Evolutionary conservation across 2,797 vertebrate species (phyloP), one percentile per base, ranked within the genome.

Genomic region (Pipistrellus nathusii): DNA sequence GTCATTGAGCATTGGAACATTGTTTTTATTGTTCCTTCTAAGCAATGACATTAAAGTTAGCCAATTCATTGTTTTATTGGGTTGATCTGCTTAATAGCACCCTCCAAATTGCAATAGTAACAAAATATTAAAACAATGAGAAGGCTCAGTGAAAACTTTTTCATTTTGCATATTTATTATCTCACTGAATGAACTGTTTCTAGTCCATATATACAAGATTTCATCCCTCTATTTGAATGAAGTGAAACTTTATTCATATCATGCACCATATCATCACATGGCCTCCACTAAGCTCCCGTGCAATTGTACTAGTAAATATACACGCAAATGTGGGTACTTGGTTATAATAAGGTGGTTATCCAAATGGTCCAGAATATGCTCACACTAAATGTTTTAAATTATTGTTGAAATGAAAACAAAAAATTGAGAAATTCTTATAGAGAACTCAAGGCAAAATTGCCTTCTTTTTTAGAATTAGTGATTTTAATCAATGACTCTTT

Each of bases 21-120:
- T 66, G 71, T n/a, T 84, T 89, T 71, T 51, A 71, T 69, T 85
- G 72, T 94, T 51, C n/a, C 23, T 83, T 86, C 64, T 69, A 62
- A 93, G 80, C 4, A 92, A 72, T 59, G 30, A 53, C 11, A 48
- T 48, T 73, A 66, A 77, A 92, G 92, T 92, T 69, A 90, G 82
- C 8, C 4, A 59, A n/a, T 51, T 89, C 48, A 64, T 88, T 73
- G 35, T 88, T 90, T 85, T 76, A 20, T 86, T 88, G 62, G 76
- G 32, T 30, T 92, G 68, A 71, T 59, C 46, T 90, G n/a, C 51
- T 95, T 66, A 59, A 41, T 10, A 77, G 68, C 62, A 77, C 25
- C 14, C 38, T 87, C 6, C 30, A 85, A 88, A 81, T 20, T 77
- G 66, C 53, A 11, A 78, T 55, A 81, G 72, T 62, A 85, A 71